These are phyloP conservation scores for Acrocyrtus sp. DNA, from an alignment of 2,888 invertebrate genomes.

Conservation along the genomic window DNA sequence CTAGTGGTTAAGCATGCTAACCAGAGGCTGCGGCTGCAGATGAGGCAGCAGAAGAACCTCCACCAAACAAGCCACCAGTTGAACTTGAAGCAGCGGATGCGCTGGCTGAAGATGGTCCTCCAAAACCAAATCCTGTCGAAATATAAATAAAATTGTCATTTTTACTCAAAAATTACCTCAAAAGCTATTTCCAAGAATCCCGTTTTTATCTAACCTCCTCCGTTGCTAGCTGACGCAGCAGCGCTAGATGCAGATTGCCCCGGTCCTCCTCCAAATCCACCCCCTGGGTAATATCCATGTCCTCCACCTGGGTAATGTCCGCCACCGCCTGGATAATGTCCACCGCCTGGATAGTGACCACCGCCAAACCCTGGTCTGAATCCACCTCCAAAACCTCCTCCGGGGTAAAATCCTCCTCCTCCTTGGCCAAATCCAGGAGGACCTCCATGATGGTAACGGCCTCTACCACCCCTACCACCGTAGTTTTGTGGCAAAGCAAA, in stretches of 20 bases:
- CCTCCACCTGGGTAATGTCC: conserved; percentile 26
- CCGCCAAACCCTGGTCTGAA: too few relatives aligned
- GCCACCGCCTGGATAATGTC: conserved; percentile 32
- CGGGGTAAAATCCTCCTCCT: conserved; percentile 30
- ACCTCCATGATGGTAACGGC: conserved; percentile 4
- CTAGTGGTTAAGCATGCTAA: too few relatives aligned
- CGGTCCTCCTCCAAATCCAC: conserved; percentile 20
- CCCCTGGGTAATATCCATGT: conserved; percentile 27
- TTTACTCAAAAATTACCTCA: neutral
- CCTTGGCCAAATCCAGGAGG: conserved; percentile 20
- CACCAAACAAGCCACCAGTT: conserved; percentile 31
- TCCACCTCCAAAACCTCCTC: conserved; percentile 35
- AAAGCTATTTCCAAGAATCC: too few relatives aligned
- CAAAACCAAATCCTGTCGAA: conserved; percentile 21
- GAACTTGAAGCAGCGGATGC: conserved; percentile 33
- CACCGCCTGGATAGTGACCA: conserved; percentile 21
- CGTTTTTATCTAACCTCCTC: conserved; percentile 49
- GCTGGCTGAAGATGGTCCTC: conserved; percentile 32
- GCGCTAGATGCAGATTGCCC: conserved; percentile 34
- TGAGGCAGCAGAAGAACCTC: conserved; percentile 30
- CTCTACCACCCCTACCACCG: conserved; percentile 17
- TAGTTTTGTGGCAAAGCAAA: conserved; percentile 43
- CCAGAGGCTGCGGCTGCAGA: conserved; percentile 46
- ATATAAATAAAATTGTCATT: too few relatives aligned
- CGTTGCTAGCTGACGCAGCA: conserved; percentile 46